These are phyloP conservation scores for Aegotheles bennettii DNA, from an alignment of 2,113 vertebrate genomes.

Conservation along the genomic window DNA sequence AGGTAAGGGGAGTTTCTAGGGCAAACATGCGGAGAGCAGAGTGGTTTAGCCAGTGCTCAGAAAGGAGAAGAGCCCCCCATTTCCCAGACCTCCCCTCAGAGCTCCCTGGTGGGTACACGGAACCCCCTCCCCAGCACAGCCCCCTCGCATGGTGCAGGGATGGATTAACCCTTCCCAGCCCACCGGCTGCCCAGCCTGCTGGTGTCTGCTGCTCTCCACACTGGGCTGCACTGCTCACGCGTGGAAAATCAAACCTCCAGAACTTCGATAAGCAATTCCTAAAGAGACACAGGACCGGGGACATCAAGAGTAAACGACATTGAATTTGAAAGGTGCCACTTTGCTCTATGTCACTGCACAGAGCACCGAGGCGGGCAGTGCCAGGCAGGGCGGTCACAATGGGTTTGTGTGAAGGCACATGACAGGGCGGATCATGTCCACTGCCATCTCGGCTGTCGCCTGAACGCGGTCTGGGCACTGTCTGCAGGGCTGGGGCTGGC, in stretches of 20 bases:
- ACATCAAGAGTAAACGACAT: rapidly evolving
- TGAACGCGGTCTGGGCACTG: neutral
- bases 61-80: rapidly evolving
- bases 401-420: neutral
- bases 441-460: neutral
- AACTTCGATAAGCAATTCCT: neutral
- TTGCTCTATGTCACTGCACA: rapidly evolving
- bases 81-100: neutral
- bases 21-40: rapidly evolving
- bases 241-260: rapidly evolving
- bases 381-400: neutral
- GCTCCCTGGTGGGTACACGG: no score
- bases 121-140: no score
- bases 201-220: neutral
- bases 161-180: no score
- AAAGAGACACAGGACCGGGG: rapidly evolving
- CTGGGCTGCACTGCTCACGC: rapidly evolving
- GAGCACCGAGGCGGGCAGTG: neutral
- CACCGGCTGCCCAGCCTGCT: no score
- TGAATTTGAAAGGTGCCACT: rapidly evolving
- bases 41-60: rapidly evolving
- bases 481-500: neutral
- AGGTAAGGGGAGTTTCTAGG: neutral
- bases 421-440: rapidly evolving
- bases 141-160: no score